Conservation (phyloP, 2,113 vertebrate genomes). For the Monopterus albus region DNA sequence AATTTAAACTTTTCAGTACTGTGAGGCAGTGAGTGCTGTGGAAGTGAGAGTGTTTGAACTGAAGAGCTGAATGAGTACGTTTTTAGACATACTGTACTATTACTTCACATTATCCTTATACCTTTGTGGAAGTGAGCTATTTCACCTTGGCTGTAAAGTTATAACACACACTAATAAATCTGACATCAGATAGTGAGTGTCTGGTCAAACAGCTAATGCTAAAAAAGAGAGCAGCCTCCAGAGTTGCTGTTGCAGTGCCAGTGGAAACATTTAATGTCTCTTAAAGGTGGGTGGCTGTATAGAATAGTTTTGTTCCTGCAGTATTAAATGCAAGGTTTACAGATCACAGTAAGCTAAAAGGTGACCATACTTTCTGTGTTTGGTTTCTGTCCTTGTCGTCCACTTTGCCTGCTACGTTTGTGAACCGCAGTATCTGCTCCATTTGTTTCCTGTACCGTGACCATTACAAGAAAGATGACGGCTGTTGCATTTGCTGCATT, state of each 20-base stretch:
- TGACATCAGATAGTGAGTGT: background rate
- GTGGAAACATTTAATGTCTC: conserved; percentile 14
- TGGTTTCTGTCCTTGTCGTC: no score
- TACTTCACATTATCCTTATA: background rate
- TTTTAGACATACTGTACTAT: conserved; percentile 1
- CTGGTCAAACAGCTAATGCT: conserved; percentile 6
- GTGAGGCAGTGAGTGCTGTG: conserved; percentile 1
- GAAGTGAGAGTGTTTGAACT: background rate
- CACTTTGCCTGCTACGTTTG: no score
- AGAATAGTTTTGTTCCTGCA: background rate
- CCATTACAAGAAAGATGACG: no score
- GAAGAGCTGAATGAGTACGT: background rate
- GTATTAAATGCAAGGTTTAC: background rate
- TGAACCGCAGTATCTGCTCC: no score
- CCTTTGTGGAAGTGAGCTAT: background rate
- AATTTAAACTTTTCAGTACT: conserved; percentile 19
- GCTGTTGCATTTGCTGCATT: no score
- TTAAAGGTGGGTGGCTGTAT: conserved; percentile 2
- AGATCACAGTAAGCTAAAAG: no score
- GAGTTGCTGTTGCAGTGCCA: background rate
- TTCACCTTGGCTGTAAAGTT: background rate
- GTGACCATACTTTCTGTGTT: no score
- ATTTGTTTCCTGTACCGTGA: no score
- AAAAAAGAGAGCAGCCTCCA: background rate
- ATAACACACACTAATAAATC: background rate